Evolutionary conservation across 2,888 invertebrate species (phyloP).

Genomic region (Meghimatium bilineatum): DNA sequence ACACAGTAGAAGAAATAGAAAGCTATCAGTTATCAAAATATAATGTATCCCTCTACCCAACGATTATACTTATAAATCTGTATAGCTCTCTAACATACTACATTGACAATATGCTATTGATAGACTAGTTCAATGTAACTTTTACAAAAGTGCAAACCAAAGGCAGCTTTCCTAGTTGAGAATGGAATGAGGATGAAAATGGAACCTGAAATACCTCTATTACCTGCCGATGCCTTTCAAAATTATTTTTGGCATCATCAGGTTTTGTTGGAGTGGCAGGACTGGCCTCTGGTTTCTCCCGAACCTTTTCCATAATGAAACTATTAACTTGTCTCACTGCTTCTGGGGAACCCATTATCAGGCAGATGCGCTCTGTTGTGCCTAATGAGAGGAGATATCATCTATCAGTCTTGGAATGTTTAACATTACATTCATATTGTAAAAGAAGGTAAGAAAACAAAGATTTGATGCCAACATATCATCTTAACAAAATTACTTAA

Average conservation of each 20-base stretch:
- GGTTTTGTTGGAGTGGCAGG: slow-evolving; percentile 67
- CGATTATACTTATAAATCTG: background rate
- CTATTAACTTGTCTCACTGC: slow-evolving; percentile 75
- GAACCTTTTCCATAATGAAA: slow-evolving; percentile 77
- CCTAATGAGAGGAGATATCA: slow-evolving; percentile 60
- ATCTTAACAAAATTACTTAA: no score
- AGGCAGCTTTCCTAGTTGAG: slow-evolving; percentile 18
- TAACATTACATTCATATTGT: background rate
- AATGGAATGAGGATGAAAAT: slow-evolving; percentile 49
- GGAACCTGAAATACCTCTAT: slow-evolving; percentile 55
- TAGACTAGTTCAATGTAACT: background rate
- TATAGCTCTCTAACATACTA: background rate
- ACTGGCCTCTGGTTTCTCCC: slow-evolving; percentile 77
- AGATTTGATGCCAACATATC: no score
- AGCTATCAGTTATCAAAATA: background rate
- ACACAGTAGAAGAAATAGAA: no score
- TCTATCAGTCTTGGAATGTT: background rate
- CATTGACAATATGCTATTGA: background rate
- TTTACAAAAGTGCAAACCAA: background rate
- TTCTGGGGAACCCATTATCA: slow-evolving; percentile 76
- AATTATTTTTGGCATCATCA: slow-evolving; percentile 74
- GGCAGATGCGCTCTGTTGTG: slow-evolving; percentile 77
- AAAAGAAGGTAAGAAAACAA: no score
- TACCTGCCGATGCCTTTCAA: slow-evolving; percentile 77
- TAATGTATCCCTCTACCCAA: background rate